Percentiles rank a stretch among this genome's conserved stretches.
Evolutionary conservation across 2,113 vertebrate species (phyloP).

Genomic region (Heterotilapia buettikoferi): DNA sequence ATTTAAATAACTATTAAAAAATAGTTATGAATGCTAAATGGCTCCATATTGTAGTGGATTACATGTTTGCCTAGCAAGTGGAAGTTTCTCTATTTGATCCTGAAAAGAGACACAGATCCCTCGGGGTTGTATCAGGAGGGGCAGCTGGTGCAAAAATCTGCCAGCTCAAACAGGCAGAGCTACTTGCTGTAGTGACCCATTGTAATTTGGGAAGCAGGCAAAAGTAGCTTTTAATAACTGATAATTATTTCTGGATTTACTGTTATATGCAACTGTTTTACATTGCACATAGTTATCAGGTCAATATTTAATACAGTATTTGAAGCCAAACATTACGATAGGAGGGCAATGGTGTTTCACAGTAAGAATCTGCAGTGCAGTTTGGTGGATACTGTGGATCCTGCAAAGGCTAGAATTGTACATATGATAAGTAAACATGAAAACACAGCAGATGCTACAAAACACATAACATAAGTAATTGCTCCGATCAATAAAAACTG

Average conservation of each 20-base stretch:
- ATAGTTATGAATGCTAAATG: background rate
- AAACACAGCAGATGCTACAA: background rate
- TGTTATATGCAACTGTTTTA: background rate
- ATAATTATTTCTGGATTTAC: background rate
- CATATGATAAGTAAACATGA: background rate
- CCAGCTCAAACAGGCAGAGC: background rate
- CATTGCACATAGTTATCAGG: background rate
- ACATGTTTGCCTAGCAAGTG: background rate
- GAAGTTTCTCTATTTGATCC: background rate
- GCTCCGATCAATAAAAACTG: background rate
- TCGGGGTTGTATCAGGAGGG: background rate
- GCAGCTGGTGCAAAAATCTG: background rate
- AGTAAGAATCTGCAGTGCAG: background rate
- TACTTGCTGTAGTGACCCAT: background rate
- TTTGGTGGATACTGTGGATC: background rate
- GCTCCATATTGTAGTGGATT: background rate
- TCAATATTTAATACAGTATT: background rate
- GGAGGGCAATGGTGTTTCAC: background rate
- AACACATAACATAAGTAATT: background rate
- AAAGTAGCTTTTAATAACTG: background rate
- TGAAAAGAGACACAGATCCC: background rate
- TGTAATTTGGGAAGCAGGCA: background rate
- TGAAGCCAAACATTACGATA: background rate
- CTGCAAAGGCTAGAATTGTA: background rate
- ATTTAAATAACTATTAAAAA: background rate